Conservation (phyloP, 2,797 vertebrate genomes). For the Cercopithecus diana region DNA sequence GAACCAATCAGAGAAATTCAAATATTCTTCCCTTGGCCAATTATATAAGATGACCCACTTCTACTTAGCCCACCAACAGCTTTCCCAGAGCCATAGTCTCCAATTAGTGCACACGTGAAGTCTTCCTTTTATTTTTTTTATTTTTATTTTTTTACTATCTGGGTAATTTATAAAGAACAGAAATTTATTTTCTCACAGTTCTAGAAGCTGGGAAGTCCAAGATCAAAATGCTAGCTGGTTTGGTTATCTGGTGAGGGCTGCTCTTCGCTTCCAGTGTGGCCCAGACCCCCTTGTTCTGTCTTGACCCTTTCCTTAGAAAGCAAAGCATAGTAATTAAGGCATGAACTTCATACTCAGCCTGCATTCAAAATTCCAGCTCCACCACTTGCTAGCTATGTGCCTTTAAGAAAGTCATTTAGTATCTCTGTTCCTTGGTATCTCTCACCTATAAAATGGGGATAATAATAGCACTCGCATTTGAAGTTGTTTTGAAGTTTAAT, state of each 20-base stretch:
- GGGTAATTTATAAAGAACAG: neutral
- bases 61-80: neutral
- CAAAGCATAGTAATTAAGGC: neutral
- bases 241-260: neutral
- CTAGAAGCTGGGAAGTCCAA: neutral
- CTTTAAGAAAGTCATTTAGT: neutral
- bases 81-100: accelerated
- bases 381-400: too few relatives aligned
- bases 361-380: neutral
- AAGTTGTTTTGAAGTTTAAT: neutral
- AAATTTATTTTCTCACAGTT: neutral
- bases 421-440: neutral
- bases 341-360: neutral
- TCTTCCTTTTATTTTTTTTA: too few relatives aligned
- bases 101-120: neutral
- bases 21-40: neutral
- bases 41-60: accelerated
- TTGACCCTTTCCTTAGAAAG: neutral
- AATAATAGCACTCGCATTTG: neutral
- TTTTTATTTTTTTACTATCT: too few relatives aligned
- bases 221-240: too few relatives aligned
- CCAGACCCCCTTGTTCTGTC: neutral
- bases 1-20: neutral
- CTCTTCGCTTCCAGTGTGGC: neutral
- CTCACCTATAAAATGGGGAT: neutral